A percentile compares a stretch with the other conserved stretches of the same genome.
Conservation (phyloP, 2,797 vertebrate species). For the Neostethus bicornis region DNA sequence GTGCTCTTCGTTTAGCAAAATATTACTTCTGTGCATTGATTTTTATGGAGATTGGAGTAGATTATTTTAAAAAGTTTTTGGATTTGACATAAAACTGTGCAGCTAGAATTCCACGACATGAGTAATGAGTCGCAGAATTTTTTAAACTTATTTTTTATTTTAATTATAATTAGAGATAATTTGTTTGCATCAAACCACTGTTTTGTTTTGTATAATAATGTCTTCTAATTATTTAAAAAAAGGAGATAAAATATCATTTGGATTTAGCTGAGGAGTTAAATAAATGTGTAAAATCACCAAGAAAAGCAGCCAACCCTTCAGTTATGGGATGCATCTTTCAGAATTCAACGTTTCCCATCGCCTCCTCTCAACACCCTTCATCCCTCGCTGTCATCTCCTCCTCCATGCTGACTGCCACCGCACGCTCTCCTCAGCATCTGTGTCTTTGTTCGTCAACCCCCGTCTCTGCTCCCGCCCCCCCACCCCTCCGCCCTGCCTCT, state of each 20-base stretch:
- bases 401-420: constrained; percentile 41
- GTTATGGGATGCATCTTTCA: constrained; percentile 44
- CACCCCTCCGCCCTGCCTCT: constrained; percentile 7
- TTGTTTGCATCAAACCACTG: neutral
- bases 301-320: constrained; percentile 46
- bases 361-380: constrained; percentile 34
- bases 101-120: no score
- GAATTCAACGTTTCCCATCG: constrained; percentile 33
- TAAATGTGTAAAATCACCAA: constrained; percentile 44
- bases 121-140: no score
- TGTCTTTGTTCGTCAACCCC: constrained; percentile 47
- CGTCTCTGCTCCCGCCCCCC: constrained; percentile 15
- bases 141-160: no score
- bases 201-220: constrained; percentile 15
- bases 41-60: no score
- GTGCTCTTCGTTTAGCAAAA: no score
- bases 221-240: constrained; percentile 34
- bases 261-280: constrained; percentile 37
- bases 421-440: constrained; percentile 34
- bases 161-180: no score
- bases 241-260: constrained; percentile 37
- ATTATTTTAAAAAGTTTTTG: no score
- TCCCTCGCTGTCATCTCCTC: constrained; percentile 48
- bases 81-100: no score
- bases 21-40: no score